Conservation (phyloP, 1,140 invertebrate genomes). For the Neoseiulus cucumeris region DNA sequence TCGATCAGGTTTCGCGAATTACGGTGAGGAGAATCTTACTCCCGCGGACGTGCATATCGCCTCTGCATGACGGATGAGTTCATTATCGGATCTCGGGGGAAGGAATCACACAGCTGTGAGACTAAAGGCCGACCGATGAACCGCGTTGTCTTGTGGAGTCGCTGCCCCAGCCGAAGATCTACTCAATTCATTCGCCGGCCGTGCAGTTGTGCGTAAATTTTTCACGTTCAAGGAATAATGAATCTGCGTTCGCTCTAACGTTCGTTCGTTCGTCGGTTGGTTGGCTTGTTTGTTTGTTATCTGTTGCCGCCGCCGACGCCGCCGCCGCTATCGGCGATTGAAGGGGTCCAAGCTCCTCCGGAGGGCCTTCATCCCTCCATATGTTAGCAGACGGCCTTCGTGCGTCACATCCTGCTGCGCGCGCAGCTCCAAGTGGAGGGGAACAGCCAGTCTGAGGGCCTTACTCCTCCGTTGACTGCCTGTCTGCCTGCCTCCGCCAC, state of each 20-base stretch:
- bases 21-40: too few relatives aligned
- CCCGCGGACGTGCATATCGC: too few relatives aligned
- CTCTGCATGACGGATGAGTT: too few relatives aligned
- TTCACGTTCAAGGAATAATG: too few relatives aligned
- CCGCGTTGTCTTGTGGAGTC: too few relatives aligned
- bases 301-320: background rate
- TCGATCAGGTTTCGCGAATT: too few relatives aligned
- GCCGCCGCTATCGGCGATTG: background rate
- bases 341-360: background rate
- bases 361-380: background rate
- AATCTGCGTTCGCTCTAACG: background rate
- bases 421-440: background rate
- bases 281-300: background rate
- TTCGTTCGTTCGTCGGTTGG: background rate
- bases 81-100: too few relatives aligned
- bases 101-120: too few relatives aligned
- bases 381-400: slow-evolving; percentile 9
- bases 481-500: background rate
- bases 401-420: slow-evolving; percentile 10
- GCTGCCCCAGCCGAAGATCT: too few relatives aligned
- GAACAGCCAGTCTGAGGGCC: background rate
- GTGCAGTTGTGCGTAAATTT: too few relatives aligned
- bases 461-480: background rate
- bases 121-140: too few relatives aligned
- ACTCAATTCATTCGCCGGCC: too few relatives aligned